A percentile compares a stretch with the other conserved stretches of the same genome.
Conservation (phyloP, 1,140 invertebrate species). For the Gryon sp. region DNA sequence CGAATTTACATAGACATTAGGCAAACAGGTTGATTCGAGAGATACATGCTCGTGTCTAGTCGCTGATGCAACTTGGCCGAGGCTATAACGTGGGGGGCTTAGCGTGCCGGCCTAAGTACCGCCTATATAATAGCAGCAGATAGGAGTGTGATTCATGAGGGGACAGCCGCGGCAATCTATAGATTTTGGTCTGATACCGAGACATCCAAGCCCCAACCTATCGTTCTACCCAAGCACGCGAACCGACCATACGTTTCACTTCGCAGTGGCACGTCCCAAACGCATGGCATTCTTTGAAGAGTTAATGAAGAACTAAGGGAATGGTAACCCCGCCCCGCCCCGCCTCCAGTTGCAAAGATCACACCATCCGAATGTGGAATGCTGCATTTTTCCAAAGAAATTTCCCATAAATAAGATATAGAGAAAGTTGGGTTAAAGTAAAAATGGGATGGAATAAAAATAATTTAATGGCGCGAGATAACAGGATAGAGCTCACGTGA, state of each 20-base stretch:
- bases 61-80: conserved; percentile 21
- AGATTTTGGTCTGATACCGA: conserved; percentile 71
- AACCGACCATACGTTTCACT: conserved; percentile 74
- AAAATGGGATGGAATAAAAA: conserved; percentile 30
- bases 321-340: conserved; percentile 25
- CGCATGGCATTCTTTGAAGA: conserved; percentile 68
- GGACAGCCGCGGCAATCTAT: conserved; percentile 71
- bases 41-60: conserved; percentile 59
- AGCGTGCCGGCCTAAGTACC: conserved; percentile 70
- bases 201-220: conserved; percentile 57
- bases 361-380: no score
- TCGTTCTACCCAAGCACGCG: conserved; percentile 66
- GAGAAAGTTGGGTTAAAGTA: no score
- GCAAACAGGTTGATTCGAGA: conserved; percentile 69
- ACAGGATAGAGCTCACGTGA: conserved; percentile 17
- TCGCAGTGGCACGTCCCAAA: conserved; percentile 69
- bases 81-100: conserved; percentile 57
- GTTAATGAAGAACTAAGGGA: conserved; percentile 61
- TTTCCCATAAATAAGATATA: no score
- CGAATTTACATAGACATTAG: conserved; percentile 71
- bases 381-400: neutral
- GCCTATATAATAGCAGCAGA: conserved; percentile 68
- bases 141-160: conserved; percentile 72
- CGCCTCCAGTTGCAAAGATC: no score
- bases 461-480: conserved; percentile 26